Conservation (phyloP, 2,113 vertebrate genomes). For the Delphinapterus leucas region DNA sequence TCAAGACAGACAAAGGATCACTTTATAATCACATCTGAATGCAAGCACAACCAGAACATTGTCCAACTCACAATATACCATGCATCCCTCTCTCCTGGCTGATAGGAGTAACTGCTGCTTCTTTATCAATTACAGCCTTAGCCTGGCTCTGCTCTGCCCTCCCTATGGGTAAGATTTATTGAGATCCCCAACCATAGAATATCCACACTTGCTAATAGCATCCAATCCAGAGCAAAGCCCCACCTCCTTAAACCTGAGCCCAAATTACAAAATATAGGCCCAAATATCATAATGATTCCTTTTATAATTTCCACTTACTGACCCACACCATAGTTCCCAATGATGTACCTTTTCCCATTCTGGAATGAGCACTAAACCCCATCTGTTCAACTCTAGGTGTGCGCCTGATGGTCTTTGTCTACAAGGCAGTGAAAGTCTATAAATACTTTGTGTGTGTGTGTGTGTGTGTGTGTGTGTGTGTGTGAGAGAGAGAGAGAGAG, state of each 20-base stretch:
- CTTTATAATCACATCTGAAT: not conserved
- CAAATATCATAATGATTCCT: not conserved
- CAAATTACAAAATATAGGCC: not conserved
- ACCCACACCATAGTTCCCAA: not conserved
- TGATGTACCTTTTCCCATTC: not conserved
- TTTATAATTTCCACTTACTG: not conserved
- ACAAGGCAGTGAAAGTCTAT: not conserved
- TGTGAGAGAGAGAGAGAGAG: not conserved
- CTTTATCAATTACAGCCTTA: not conserved
- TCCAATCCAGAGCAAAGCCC: not conserved
- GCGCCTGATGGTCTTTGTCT: not conserved
- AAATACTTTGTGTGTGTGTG: no score
- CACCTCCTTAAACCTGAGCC: not conserved
- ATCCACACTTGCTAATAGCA: not conserved
- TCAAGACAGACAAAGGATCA: not conserved
- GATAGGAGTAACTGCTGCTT: not conserved
- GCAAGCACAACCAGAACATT: not conserved
- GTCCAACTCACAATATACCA: not conserved
- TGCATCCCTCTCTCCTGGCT: not conserved
- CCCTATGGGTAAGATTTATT: not conserved
- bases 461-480: no score
- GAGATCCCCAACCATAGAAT: not conserved
- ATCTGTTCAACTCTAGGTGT: not conserved
- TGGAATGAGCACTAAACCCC: not conserved
- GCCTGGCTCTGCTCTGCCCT: not conserved